Evolutionary conservation across 2,113 vertebrate genomes (phyloP).

Genomic region (Nothoprocta pentlandii): DNA sequence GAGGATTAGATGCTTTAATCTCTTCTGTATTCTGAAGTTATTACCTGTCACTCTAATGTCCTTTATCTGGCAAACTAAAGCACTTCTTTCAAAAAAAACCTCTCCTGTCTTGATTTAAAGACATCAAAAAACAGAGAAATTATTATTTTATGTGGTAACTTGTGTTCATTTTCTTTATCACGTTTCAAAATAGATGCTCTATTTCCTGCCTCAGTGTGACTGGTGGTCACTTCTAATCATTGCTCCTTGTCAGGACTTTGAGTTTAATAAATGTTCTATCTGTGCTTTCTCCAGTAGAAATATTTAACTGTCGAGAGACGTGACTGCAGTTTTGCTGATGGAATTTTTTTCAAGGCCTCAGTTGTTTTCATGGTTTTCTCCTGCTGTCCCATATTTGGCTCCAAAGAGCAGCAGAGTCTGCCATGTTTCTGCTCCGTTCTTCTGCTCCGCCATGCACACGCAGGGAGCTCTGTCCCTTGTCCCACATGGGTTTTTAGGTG

Average conservation of each 20-base stretch:
- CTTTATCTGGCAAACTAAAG: background rate
- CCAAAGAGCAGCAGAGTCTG: background rate
- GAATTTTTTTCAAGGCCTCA: background rate
- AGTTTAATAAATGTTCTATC: background rate
- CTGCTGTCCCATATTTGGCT: background rate
- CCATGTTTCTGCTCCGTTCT: background rate
- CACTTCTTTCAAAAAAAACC: background rate
- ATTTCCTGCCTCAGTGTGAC: background rate
- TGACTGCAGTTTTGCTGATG: background rate
- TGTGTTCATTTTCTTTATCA: background rate
- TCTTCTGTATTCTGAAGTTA: background rate
- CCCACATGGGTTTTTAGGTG: background rate
- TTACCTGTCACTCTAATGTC: background rate
- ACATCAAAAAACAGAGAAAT: background rate
- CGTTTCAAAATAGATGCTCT: background rate
- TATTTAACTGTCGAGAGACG: background rate
- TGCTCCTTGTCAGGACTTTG: background rate
- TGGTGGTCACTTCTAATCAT: background rate
- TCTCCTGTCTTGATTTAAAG: background rate
- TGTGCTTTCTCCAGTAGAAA: rapidly evolving
- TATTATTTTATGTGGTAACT: background rate
- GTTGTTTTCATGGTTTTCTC: background rate
- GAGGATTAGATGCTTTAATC: background rate
- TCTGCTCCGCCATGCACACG: background rate
- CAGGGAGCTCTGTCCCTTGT: background rate